Percentiles rank a stretch among this genome's conserved stretches.
Conservation (phyloP, 37 sponge, comb jelly and placozoan species). For the Petrosia ficiformis region DNA sequence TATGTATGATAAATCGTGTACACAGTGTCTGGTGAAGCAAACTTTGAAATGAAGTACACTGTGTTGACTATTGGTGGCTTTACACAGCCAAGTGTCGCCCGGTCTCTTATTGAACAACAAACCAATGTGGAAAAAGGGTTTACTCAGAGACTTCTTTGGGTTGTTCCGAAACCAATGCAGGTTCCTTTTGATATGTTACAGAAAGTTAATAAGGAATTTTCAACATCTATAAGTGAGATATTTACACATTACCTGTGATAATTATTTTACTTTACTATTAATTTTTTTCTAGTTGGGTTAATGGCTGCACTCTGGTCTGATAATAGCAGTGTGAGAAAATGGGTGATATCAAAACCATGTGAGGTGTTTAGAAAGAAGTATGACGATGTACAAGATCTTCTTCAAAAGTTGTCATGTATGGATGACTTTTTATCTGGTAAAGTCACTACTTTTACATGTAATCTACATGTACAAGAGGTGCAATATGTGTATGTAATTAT, state of each 20-base stretch:
- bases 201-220: conserved; percentile 1
- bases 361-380: conserved; percentile 8
- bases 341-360: conserved; percentile 7
- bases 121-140: conserved; percentile 3
- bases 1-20: background rate
- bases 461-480: no score
- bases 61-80: conserved; percentile 7
- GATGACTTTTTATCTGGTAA: conserved; percentile 22
- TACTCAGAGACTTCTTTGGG: background rate
- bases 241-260: background rate
- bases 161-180: conserved; percentile 23
- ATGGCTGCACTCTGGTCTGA: conserved; percentile 4
- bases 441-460: no score
- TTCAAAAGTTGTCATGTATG: conserved; percentile 9
- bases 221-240: background rate
- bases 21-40: conserved; percentile 12
- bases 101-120: conserved; percentile 3
- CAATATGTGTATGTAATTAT: no score
- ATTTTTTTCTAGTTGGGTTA: background rate
- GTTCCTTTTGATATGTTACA: background rate
- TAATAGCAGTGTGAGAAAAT: conserved; percentile 1
- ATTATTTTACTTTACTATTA: background rate
- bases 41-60: background rate
- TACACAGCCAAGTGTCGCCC: conserved; percentile 1
- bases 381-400: conserved; percentile 12